Evolutionary conservation across 2,888 invertebrate species (phyloP), one percentile per base, ranked within the genome.

Genomic region (Pachydiplax longipennis): DNA sequence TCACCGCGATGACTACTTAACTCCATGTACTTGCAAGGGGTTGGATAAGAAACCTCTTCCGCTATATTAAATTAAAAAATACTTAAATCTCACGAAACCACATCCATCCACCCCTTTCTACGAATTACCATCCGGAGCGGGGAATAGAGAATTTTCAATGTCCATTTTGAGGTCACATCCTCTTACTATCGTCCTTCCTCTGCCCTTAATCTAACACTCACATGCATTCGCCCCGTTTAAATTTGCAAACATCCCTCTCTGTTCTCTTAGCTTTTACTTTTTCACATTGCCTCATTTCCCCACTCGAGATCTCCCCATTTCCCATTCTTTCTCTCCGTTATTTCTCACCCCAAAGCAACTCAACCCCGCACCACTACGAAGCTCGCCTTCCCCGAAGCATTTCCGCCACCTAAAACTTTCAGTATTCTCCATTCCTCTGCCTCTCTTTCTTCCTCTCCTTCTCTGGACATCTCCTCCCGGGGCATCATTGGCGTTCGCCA

Each of bases 351-450:
- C 40, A 40, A 4, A 22, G 13, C 40, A 0, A 81, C 15, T 22
- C n/a, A n/a, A n/a, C 40, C 8, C 40, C n/a, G 12, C n/a, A 37
- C 37, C 22, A 18, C 40, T 13, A 5, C 37, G 37, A 37, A 37
- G 37, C n/a, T 81, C 82, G 18, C n/a, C 18, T 37, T 25, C 61
- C 87, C 87, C 37, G 53, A 58, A 83, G 83, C 83, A 87, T 87
- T 87, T 87, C 87, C 83, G 83, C 58, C 58, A 58, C 83, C 87
- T 87, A 87, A 87, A 87, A 87, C 87, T 87, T 87, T 87, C 40
- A 87, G 87, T 37, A 37, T n/a, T 37, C 58, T 8, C 87, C 35
- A 10, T 10, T 58, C 31, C 58, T 4, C 53, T 6, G 53, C 53
- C 31, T 48, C 83, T 35, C 8, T 53, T 61, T 4, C 87, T 37